A percentile compares a stretch with the other conserved stretches of the same genome.
These are phyloP conservation scores for Maniola hyperantus DNA, from an alignment of 2,888 invertebrate genomes.

Conservation along the genomic window DNA sequence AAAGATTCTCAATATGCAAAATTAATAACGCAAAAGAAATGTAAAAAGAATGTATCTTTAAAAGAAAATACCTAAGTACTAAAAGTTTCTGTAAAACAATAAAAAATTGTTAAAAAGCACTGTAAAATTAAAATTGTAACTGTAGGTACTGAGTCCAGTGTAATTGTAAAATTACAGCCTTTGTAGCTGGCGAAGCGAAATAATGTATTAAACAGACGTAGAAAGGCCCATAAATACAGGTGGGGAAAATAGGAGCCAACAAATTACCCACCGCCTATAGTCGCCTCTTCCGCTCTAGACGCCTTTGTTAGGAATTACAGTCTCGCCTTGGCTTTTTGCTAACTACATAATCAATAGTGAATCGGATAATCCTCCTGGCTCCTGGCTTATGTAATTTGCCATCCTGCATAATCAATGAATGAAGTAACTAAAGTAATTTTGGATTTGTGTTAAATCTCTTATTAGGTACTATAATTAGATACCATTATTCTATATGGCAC, in stretches of 20 bases:
- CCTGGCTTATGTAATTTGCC: not conserved
- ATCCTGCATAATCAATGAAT: not conserved
- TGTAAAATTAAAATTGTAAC: too few species aligned
- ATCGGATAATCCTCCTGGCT: not conserved
- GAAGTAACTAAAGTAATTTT: not conserved
- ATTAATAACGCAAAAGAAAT: too few species aligned
- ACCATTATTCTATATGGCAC: too few species aligned
- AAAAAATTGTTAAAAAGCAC: not conserved
- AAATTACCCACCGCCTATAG: constrained; percentile 29
- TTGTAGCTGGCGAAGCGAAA: not conserved
- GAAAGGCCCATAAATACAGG: constrained; percentile 20
- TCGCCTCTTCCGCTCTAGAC: constrained; percentile 30
- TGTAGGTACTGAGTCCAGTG: too few species aligned
- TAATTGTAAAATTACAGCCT: constrained; percentile 6
- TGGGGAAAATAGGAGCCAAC: constrained; percentile 21
- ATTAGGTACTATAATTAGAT: too few species aligned
- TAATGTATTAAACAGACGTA: constrained; percentile 14
- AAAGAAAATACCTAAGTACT: not conserved
- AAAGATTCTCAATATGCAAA: too few species aligned
- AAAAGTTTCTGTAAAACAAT: not conserved
- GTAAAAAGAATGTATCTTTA: not conserved
- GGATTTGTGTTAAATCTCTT: not conserved
- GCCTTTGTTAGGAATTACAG: constrained; percentile 28
- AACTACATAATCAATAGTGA: constrained; percentile 10
- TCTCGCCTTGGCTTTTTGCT: not conserved